phyloP scores from a whole-genome alignment of 2,888 invertebrate genomes.

The Carterocephalus palaemon region DNA sequence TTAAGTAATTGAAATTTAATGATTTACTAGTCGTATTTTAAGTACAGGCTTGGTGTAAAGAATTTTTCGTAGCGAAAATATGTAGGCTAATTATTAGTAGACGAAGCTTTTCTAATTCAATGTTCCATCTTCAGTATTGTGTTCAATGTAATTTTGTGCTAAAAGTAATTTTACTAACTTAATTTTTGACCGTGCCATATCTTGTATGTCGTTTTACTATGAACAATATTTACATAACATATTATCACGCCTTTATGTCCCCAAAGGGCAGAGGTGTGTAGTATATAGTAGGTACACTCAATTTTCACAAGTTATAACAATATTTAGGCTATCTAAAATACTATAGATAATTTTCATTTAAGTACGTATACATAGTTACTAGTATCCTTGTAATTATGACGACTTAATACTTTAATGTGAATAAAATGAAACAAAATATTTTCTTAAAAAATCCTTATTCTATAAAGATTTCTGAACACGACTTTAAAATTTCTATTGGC shows the following conservation, averaged over 20 bases:
- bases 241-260: too few species aligned
- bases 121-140: neutral
- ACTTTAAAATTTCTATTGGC: constrained; percentile 20
- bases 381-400: constrained; percentile 16
- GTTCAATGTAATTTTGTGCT: constrained; percentile 24
- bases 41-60: constrained; percentile 36
- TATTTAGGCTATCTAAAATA: too few species aligned
- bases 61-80: constrained; percentile 6
- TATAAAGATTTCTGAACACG: constrained; percentile 15
- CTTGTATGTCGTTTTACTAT: constrained; percentile 15
- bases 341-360: constrained; percentile 19
- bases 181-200: constrained; percentile 43
- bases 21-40: constrained; percentile 48
- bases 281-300: too few species aligned
- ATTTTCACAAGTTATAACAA: too few species aligned
- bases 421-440: constrained; percentile 24
- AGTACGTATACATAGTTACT: constrained; percentile 6
- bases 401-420: constrained; percentile 22
- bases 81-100: constrained; percentile 7
- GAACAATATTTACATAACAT: constrained; percentile 23
- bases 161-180: constrained; percentile 27
- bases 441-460: constrained; percentile 22
- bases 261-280: too few species aligned
- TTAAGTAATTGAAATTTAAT: constrained; percentile 24
- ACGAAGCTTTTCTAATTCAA: neutral